Percentiles rank a stretch among this genome's conserved stretches.
These are phyloP conservation scores for Orchesellides sinensis DNA, from an alignment of 2,888 invertebrate species.

Conservation along the genomic window DNA sequence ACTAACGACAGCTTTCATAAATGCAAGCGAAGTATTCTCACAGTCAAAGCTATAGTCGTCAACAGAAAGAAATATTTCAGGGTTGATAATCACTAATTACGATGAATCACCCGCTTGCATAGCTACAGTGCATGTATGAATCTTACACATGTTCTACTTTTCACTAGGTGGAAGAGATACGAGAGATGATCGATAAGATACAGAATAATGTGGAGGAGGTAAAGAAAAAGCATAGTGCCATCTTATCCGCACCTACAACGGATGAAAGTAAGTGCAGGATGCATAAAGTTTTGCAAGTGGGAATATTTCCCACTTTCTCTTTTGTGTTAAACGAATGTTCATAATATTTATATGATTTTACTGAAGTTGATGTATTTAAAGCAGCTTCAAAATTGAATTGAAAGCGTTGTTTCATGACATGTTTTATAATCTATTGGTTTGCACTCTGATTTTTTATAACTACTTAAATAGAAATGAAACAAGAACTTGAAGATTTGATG, in stretches of 20 bases:
- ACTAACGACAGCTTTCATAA: no score
- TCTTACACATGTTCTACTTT: no score
- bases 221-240: slow-evolving; percentile 99
- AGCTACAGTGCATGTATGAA: no score
- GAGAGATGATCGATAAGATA: slow-evolving; percentile 99
- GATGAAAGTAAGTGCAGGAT: slow-evolving; percentile 99
- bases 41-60: no score
- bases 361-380: not conserved
- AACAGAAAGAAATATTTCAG: no score
- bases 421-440: not conserved
- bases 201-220: slow-evolving; percentile 99
- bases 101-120: no score
- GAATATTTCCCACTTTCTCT: no score
- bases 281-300: no score
- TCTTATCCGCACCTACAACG: slow-evolving; percentile 98
- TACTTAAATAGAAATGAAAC: slow-evolving; percentile 92
- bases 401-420: no score
- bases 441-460: not conserved
- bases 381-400: not conserved
- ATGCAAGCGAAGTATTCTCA: no score
- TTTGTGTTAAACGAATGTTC: no score
- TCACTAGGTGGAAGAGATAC: slow-evolving; percentile 97
- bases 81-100: no score
- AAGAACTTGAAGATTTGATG: slow-evolving; percentile 99
- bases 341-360: not conserved